Evolutionary conservation across 2,888 invertebrate genomes (phyloP).

Genomic region (Orthonychiurus folsomi): DNA sequence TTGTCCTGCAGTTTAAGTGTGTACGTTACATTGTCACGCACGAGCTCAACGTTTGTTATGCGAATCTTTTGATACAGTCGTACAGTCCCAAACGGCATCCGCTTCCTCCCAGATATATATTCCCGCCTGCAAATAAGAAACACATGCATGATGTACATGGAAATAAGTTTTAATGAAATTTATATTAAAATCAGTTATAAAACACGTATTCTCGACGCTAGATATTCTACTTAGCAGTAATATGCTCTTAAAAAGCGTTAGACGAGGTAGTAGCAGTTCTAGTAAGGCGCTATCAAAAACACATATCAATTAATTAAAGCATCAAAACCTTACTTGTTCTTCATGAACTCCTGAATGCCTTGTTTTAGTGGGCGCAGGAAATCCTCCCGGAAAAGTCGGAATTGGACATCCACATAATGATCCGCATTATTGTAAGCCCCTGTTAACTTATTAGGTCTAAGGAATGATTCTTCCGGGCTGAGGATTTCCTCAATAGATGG

Average conservation of each 20-base stretch:
- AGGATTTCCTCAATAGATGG: conserved; percentile 29
- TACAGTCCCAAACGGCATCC: conserved; percentile 30
- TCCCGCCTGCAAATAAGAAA: conserved; percentile 15
- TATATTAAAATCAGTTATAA: no score
- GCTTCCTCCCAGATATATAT: conserved; percentile 22
- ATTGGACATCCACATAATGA: conserved; percentile 70
- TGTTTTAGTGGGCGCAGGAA: conserved; percentile 63
- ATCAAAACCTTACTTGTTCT: no score
- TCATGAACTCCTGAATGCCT: conserved; percentile 53
- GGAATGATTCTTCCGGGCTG: conserved; percentile 44
- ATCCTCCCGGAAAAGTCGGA: conserved; percentile 68
- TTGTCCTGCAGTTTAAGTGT: conserved; percentile 41
- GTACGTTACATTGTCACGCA: conserved; percentile 25
- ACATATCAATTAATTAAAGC: conserved; percentile 14
- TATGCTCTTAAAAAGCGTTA: background rate
- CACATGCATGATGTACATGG: background rate
- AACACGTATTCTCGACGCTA: background rate
- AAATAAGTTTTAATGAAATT: no score
- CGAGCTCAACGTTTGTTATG: conserved; percentile 22
- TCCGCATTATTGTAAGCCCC: conserved; percentile 57
- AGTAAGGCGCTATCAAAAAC: no score
- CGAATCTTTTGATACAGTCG: conserved; percentile 31
- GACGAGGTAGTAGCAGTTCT: no score
- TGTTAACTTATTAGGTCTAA: conserved; percentile 53
- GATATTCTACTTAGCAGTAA: background rate